Conservation (phyloP, 2,888 invertebrate species). For the Philonicus albiceps region DNA sequence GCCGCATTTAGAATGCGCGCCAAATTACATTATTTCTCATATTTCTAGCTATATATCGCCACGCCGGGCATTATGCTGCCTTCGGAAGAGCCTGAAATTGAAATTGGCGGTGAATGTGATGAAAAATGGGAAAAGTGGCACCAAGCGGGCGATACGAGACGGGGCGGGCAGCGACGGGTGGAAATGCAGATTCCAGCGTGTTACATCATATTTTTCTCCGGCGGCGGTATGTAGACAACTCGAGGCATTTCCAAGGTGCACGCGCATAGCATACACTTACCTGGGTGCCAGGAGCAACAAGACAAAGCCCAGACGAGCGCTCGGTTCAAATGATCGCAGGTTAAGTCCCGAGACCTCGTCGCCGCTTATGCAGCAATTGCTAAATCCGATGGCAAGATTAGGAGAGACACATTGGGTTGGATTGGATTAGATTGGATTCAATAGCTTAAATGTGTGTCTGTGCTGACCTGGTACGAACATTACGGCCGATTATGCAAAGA, state of each 20-base stretch:
- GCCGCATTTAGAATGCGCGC: conserved; percentile 27
- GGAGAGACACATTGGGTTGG: conserved; percentile 37
- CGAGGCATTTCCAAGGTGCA: conserved; percentile 19
- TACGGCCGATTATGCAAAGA: conserved; percentile 34
- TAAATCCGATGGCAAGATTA: conserved; percentile 40
- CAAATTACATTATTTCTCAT: conserved; percentile 42
- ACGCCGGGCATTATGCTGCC: conserved; percentile 30
- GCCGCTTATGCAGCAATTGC: conserved; percentile 36
- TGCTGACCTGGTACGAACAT: conserved; percentile 33
- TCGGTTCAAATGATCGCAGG: conserved; percentile 40
- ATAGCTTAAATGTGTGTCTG: conserved; percentile 30
- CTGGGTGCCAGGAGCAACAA: conserved; percentile 9
- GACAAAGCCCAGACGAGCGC: conserved; percentile 34
- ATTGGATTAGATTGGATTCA: conserved; percentile 42
- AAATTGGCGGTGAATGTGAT: conserved; percentile 35
- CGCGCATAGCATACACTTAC: conserved; percentile 27
- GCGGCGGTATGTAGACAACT: conserved; percentile 23
- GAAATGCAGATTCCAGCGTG: conserved; percentile 34
- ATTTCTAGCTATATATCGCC: conserved; percentile 28
- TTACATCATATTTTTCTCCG: conserved; percentile 41
- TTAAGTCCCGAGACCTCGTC: conserved; percentile 32
- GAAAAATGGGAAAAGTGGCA: conserved; percentile 39
- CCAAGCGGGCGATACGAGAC: background rate
- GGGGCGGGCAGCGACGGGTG: background rate
- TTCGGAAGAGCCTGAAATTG: conserved; percentile 38